Evolutionary conservation across 2,113 vertebrate species (phyloP).

Genomic region (Salminus brasiliensis): DNA sequence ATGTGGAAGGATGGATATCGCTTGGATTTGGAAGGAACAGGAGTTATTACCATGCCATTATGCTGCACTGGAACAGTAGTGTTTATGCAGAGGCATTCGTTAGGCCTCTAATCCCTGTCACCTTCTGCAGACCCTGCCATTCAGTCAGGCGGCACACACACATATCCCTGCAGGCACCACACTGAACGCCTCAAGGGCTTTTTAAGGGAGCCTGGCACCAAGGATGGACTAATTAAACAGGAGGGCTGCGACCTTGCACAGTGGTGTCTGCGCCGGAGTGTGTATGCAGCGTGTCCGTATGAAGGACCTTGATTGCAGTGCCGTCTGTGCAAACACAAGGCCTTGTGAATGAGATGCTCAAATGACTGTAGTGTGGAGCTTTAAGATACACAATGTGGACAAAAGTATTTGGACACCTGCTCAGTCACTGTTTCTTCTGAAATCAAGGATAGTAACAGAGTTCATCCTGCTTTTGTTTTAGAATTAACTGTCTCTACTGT

Average conservation of each 20-base stretch:
- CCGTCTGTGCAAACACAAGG: neutral
- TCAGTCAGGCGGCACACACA: neutral
- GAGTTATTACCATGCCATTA: neutral
- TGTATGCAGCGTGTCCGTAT: neutral
- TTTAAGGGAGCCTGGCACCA: neutral
- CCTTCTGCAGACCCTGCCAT: neutral
- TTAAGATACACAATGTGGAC: too few species aligned
- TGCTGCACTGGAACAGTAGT: neutral
- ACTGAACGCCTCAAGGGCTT: neutral
- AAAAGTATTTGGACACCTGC: too few species aligned
- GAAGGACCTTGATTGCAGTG: neutral
- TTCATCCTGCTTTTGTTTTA: too few species aligned
- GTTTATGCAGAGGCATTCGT: neutral
- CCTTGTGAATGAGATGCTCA: neutral
- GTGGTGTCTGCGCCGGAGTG: neutral
- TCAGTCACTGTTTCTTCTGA: too few species aligned
- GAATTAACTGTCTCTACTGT: too few species aligned
- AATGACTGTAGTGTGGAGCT: neutral
- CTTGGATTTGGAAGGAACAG: neutral
- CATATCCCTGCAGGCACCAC: neutral
- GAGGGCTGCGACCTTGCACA: conserved; percentile 15
- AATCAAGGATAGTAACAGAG: too few species aligned
- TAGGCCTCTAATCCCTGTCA: neutral
- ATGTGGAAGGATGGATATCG: too few species aligned
- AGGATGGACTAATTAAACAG: conserved; percentile 24